Evolutionary conservation across 2,888 invertebrate species (phyloP).

Genomic region (Tipula confusa): DNA sequence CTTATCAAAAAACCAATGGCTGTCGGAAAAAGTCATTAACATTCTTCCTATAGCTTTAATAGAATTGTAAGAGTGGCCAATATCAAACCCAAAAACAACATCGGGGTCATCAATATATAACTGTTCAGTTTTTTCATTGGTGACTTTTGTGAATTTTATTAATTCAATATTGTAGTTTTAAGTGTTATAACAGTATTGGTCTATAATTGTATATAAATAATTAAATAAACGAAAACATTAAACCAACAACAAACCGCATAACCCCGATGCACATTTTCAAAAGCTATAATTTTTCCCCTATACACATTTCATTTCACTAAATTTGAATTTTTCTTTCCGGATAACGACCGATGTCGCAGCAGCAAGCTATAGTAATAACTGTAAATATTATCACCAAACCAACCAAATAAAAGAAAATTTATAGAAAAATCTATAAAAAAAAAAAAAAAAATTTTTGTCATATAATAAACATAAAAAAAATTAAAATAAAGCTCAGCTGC

Average conservation of each 20-base stretch:
- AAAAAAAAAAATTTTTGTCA: neutral
- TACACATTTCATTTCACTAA: neutral
- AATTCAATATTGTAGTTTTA: too few relatives aligned
- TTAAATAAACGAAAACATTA: neutral
- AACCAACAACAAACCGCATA: neutral
- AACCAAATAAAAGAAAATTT: neutral
- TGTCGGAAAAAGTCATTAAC: too few relatives aligned
- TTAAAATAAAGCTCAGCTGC: slow-evolving; percentile 21
- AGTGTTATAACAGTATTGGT: too few relatives aligned
- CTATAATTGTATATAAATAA: too few relatives aligned
- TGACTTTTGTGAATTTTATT: too few relatives aligned
- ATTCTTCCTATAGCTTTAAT: too few relatives aligned
- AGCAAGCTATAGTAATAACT: slow-evolving; percentile 12
- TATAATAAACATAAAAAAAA: neutral
- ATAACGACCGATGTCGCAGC: slow-evolving; percentile 1
- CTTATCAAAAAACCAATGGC: too few relatives aligned
- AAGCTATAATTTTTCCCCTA: slow-evolving; percentile 17
- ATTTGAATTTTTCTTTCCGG: neutral
- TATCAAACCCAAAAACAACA: too few relatives aligned
- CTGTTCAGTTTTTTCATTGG: too few relatives aligned
- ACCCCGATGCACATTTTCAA: slow-evolving; percentile 12
- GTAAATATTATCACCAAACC: slow-evolving; percentile 25
- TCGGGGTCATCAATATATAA: too few relatives aligned
- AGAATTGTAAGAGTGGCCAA: too few relatives aligned
- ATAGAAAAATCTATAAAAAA: slow-evolving; percentile 10